Conservation (phyloP, 2,888 invertebrate species). For the Pseudanteris insignis region DNA sequence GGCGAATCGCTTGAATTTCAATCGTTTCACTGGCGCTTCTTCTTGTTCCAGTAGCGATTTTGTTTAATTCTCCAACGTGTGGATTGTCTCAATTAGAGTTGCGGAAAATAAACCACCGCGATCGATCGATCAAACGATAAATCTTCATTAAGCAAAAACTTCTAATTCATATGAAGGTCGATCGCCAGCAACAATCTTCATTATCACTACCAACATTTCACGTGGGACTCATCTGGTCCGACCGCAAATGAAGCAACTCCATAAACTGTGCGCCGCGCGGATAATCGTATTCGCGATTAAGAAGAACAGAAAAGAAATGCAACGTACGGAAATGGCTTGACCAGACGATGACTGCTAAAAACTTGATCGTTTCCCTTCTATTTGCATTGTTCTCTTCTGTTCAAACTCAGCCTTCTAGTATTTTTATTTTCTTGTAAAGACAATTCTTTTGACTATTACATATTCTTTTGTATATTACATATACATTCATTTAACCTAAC, state of each 20-base stretch:
- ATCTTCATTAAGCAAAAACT: slow-evolving; percentile 34
- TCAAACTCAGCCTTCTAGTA: too few species aligned
- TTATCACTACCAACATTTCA: slow-evolving; percentile 29
- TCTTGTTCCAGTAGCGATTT: neutral
- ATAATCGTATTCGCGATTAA: slow-evolving; percentile 46
- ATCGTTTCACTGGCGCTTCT: slow-evolving; percentile 6
- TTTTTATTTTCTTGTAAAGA: too few species aligned
- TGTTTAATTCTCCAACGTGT: neutral
- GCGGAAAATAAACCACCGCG: slow-evolving; percentile 14
- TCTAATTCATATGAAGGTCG: slow-evolving; percentile 38
- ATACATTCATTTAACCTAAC: too few species aligned
- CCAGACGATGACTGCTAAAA: neutral
- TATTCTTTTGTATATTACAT: too few species aligned
- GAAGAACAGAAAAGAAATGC: slow-evolving; percentile 1
- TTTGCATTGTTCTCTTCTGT: neutral
- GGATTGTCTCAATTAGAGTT: slow-evolving; percentile 25
- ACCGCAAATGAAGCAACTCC: slow-evolving; percentile 59
- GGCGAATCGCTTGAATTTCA: slow-evolving; percentile 17
- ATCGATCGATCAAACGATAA: slow-evolving; percentile 29
- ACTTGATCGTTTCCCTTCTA: neutral
- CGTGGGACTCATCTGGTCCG: slow-evolving; percentile 27
- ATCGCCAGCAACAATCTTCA: slow-evolving; percentile 37
- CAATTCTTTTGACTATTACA: too few species aligned
- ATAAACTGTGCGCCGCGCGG: slow-evolving; percentile 53
- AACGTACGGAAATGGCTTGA: too few species aligned